phyloP scores from a whole-genome alignment of 2,113 vertebrate species.

The Scomber scombrus region DNA sequence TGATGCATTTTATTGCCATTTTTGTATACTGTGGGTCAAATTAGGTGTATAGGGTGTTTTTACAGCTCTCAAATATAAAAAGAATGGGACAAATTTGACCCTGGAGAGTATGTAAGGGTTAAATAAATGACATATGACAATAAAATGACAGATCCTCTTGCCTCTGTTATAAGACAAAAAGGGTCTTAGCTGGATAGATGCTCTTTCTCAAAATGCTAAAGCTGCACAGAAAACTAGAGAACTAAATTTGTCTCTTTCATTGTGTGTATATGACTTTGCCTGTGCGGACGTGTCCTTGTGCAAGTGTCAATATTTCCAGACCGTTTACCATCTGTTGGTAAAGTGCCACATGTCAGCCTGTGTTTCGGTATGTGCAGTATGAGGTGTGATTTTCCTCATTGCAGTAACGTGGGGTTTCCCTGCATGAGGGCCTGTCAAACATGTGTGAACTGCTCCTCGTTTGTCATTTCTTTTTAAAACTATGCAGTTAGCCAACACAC shows the following conservation, averaged over 20 bases:
- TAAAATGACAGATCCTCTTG: background rate
- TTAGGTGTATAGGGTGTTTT: no score
- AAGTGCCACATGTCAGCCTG: background rate
- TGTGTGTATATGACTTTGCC: background rate
- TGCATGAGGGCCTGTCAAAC: slow-evolving; percentile 35
- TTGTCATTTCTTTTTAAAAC: background rate
- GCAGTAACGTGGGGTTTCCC: slow-evolving; percentile 43
- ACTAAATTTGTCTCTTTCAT: background rate
- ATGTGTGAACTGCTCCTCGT: slow-evolving; percentile 21
- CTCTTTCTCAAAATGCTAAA: no score
- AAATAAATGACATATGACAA: no score
- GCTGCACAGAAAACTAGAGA: no score
- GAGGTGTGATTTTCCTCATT: slow-evolving; percentile 32
- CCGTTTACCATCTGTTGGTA: background rate
- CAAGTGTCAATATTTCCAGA: slow-evolving; percentile 30
- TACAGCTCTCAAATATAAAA: no score
- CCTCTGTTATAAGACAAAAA: background rate
- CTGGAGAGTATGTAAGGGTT: no score
- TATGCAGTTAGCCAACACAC: background rate
- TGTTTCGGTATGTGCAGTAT: background rate
- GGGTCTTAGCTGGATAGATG: no score
- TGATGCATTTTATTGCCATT: no score
- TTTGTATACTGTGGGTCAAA: no score
- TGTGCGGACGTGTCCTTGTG: background rate
- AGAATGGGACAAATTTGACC: no score